Evolutionary conservation across 2,797 vertebrate species (phyloP).

Genomic region (Acanthurus lineatus): DNA sequence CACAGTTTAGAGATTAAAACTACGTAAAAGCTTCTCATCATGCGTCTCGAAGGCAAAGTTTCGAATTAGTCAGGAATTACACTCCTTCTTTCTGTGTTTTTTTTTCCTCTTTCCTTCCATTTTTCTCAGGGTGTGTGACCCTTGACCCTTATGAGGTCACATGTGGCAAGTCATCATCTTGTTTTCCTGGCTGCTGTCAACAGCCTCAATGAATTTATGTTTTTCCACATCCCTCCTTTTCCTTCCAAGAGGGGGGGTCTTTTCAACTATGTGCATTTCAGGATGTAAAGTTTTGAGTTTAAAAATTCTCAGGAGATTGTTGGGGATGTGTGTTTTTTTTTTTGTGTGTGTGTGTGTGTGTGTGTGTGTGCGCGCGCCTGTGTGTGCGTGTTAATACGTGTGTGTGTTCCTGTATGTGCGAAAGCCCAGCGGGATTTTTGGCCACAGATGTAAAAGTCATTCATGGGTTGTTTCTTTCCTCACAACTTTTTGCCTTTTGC

Average conservation of each 20-base stretch:
- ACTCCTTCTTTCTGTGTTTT: neutral
- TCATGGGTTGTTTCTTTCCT: constrained; percentile 54
- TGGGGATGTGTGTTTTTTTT: constrained; percentile 27
- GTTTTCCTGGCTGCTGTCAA: constrained; percentile 74
- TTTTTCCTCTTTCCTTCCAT: constrained; percentile 4
- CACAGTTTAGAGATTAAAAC: neutral
- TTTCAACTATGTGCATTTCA: constrained; percentile 56
- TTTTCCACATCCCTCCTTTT: constrained; percentile 59
- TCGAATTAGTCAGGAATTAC: neutral
- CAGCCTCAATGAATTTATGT: constrained; percentile 58
- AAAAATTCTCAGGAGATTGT: constrained; percentile 44
- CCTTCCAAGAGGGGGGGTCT: constrained; percentile 30
- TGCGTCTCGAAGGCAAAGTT: neutral
- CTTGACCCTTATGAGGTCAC: constrained; percentile 67
- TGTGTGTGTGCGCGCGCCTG: constrained; percentile 31
- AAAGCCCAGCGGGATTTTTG: constrained; percentile 67
- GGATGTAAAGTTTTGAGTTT: constrained; percentile 64
- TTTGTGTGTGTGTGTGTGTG: constrained; percentile 38
- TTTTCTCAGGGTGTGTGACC: constrained; percentile 62
- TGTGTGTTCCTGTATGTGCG: constrained; percentile 28
- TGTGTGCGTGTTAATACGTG: constrained; percentile 18
- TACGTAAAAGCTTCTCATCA: neutral
- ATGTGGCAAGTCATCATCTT: constrained; percentile 55
- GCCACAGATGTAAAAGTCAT: constrained; percentile 81
- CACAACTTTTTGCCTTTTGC: constrained; percentile 25